Evolutionary conservation across 2,113 vertebrate genomes (phyloP).

Genomic region (Maccullochella peelii): DNA sequence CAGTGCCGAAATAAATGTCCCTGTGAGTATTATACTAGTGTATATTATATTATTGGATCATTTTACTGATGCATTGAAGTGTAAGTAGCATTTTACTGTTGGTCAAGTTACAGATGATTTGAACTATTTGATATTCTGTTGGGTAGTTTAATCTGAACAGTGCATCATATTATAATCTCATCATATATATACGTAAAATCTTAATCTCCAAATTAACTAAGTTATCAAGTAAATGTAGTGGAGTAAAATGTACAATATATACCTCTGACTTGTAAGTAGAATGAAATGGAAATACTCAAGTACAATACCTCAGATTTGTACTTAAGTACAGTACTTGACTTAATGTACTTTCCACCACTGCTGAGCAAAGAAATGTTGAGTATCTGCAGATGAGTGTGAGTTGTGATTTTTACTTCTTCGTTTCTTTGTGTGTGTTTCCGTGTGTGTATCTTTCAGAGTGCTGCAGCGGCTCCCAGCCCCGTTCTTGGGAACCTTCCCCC

Average conservation of each 20-base stretch:
- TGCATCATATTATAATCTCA: background rate
- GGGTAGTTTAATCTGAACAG: background rate
- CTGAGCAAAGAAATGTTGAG: background rate
- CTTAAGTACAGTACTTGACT: background rate
- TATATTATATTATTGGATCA: background rate
- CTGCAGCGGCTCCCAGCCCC: conserved; percentile 96
- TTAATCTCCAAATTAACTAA: background rate
- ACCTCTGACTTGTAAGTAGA: background rate
- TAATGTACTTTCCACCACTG: background rate
- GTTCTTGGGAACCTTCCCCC: conserved; percentile 96
- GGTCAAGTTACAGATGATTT: background rate
- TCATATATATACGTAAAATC: background rate
- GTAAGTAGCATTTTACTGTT: background rate
- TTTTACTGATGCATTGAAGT: background rate
- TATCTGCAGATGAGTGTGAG: conserved; percentile 2
- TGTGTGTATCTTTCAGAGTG: conserved; percentile 88
- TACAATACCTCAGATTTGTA: background rate
- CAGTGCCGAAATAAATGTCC: background rate
- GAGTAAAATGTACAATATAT: background rate
- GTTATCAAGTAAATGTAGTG: background rate
- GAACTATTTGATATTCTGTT: background rate
- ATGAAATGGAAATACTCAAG: conserved; percentile 10
- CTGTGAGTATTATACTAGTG: background rate
- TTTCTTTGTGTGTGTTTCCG: conserved; percentile 16
- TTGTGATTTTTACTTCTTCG: conserved; percentile 7